phyloP scores from a whole-genome alignment of 2,888 invertebrate genomes.

The Blastobasis lacticolella region DNA sequence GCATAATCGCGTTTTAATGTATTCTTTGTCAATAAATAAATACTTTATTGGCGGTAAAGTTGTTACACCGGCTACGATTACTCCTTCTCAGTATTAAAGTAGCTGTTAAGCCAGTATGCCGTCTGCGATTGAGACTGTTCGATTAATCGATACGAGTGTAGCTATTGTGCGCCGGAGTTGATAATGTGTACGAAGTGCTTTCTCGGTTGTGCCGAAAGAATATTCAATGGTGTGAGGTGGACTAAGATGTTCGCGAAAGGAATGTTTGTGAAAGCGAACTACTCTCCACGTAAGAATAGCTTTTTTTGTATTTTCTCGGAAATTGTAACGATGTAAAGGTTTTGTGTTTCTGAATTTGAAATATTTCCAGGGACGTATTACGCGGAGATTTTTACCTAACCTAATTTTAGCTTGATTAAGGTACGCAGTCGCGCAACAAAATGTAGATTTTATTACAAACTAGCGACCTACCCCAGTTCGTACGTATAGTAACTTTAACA shows the following conservation, averaged over 20 bases:
- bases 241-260: constrained; percentile 23
- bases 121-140: constrained; percentile 8
- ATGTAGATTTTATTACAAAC: no score
- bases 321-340: no score
- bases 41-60: constrained; percentile 25
- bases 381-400: no score
- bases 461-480: no score
- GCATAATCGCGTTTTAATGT: constrained; percentile 31
- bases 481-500: no score
- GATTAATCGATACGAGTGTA: constrained; percentile 17
- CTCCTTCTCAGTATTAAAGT: constrained; percentile 34
- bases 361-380: no score
- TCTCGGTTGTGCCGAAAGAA: constrained; percentile 1
- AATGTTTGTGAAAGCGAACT: constrained; percentile 18
- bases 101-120: constrained; percentile 36
- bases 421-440: no score
- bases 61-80: constrained; percentile 20
- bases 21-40: constrained; percentile 23
- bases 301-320: no score
- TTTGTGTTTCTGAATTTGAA: no score
- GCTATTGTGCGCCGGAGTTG: constrained; percentile 21
- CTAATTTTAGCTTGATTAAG: no score
- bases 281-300: constrained; percentile 34
- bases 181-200: constrained; percentile 9
- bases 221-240: constrained; percentile 17